These are phyloP conservation scores for Orthosia incerta DNA, from an alignment of 2,888 invertebrate genomes.

Conservation along the genomic window DNA sequence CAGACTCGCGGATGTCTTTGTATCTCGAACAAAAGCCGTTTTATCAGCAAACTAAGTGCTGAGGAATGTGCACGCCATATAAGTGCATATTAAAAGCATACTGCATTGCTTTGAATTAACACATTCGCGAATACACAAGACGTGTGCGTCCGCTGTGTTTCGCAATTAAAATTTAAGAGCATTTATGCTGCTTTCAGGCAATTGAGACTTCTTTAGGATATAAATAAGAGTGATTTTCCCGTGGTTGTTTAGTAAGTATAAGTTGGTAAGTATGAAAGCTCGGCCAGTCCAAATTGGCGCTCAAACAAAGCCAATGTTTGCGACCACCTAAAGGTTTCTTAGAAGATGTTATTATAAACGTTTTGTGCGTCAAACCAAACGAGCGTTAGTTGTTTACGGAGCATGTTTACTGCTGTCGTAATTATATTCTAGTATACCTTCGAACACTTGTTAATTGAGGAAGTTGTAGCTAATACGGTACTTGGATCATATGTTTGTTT, in stretches of 20 bases:
- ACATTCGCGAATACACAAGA: conserved; percentile 83
- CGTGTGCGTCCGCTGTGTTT: conserved; percentile 78
- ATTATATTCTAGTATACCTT: conserved; percentile 73
- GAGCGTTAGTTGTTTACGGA: conserved; percentile 74
- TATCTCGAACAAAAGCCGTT: conserved; percentile 54
- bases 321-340: conserved; percentile 88
- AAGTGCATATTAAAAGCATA: conserved; percentile 78
- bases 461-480: conserved; percentile 73
- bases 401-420: conserved; percentile 72
- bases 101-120: conserved; percentile 85
- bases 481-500: conserved; percentile 68
- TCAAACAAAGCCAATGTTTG: conserved; percentile 87
- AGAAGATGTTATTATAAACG: conserved; percentile 74
- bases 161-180: conserved; percentile 85
- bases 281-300: conserved; percentile 84
- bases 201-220: conserved; percentile 50
- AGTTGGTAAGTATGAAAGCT: conserved; percentile 73
- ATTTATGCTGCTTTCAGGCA: conserved; percentile 59
- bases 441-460: conserved; percentile 77
- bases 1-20: conserved; percentile 41
- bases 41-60: conserved; percentile 67
- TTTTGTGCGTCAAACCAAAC: conserved; percentile 66
- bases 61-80: conserved; percentile 83
- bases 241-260: conserved; percentile 50
- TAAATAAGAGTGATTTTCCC: conserved; percentile 66